phyloP scores from a whole-genome alignment of 2,888 invertebrate genomes.

The Kryphioiulus occultus region DNA sequence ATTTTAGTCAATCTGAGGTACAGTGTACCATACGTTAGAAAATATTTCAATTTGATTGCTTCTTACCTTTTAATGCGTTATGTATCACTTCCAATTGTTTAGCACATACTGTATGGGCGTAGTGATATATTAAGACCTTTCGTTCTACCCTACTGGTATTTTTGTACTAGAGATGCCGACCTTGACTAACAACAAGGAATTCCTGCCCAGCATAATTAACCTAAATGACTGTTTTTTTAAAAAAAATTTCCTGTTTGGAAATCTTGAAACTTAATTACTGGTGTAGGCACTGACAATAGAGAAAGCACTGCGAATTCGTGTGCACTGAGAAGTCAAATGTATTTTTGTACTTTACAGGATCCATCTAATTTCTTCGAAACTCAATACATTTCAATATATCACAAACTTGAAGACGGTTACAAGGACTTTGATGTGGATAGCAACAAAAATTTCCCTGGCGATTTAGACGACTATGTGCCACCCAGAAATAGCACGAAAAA shows the following conservation, averaged over 20 bases:
- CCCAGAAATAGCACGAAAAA: background rate
- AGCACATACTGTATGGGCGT: background rate
- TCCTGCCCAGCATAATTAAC: background rate
- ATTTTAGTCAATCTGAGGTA: background rate
- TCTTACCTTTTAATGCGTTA: background rate
- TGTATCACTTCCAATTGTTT: too few relatives aligned
- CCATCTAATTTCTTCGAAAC: slow-evolving; percentile 37
- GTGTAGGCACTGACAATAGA: background rate
- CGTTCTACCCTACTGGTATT: background rate
- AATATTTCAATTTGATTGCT: background rate
- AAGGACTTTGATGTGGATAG: background rate
- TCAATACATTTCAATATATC: slow-evolving; percentile 39
- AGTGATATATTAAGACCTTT: background rate
- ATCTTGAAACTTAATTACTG: background rate
- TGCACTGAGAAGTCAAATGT: background rate
- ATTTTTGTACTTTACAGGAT: slow-evolving; percentile 22
- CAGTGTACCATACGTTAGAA: background rate
- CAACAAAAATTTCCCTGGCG: slow-evolving; percentile 9
- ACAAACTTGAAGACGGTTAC: background rate
- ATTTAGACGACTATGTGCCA: background rate
- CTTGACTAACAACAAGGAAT: background rate
- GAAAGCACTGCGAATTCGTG: background rate
- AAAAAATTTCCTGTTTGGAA: background rate
- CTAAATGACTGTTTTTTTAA: background rate
- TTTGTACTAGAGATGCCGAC: background rate